Base-by-base conservation (phyloP, 2,888 invertebrate species). In the Caenorhabditis virilis region DNA sequence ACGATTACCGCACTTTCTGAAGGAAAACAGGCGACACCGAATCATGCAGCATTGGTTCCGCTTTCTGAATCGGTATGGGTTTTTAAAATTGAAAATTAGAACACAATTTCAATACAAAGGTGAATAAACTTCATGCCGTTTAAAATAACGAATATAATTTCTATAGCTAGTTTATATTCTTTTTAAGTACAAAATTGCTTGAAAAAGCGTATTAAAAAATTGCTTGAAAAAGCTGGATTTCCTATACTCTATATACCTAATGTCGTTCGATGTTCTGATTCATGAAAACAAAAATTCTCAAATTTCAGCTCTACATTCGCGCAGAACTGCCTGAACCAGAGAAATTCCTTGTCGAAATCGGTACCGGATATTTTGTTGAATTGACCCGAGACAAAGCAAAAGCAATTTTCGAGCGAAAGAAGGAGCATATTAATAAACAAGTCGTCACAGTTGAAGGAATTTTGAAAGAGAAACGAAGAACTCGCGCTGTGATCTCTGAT, bases 351-450 rank as follows among this genome's bases (percentile, higher is more conserved):
- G 91, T 97, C 73, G 95, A 97, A 85, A 90, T 97, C 82, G 97
- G 97, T 49, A 95, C 97, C 50, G 94, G 95, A 68, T 97, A 97
- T 85, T 97, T 91, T 86, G 91, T 91, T 20, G 91, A 95, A 85
- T 93, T 93, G 88, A 89, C 89, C 79, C 87, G 91, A 63, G 88
- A 88, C 22, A 89, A 90, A 60, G 93, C 92, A 1, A 91, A 91
- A 84, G 91, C 93, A 79, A 95, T 94, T 83, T 95, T 95, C 84
- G 91, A 91, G 84, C 88, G 94, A 51, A 92, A 93, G 86, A 90
- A 91, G 0, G 89, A 90, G 68, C 95, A 91, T 86, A 90, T 95
- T 0, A 90, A 91, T 0, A 91, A 93, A 82, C 94, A 95, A 87
- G 93, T 95, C 11, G 2, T 45, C 20, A 67, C 64, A 6, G 54